Percentiles rank a stretch among this genome's conserved stretches.
Conservation (phyloP, 2,113 vertebrate genomes). For the Coptodon rendalli region DNA sequence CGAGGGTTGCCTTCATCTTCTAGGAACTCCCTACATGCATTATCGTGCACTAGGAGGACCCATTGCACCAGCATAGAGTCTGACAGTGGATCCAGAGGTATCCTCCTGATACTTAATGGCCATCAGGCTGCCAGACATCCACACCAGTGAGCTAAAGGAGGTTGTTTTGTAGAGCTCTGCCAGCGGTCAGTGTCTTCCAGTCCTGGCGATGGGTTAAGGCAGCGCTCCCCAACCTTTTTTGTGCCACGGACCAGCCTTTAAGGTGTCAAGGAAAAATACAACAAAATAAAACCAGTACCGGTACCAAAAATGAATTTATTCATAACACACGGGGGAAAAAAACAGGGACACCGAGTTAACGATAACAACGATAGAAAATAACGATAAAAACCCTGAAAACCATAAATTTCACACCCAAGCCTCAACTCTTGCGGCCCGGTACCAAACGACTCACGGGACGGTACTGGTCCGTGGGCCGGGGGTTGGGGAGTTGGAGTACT, state of each 20-base stretch:
- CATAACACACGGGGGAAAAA: fast-evolving
- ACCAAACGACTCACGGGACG: fast-evolving
- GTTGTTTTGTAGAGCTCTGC: background rate
- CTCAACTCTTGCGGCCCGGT: fast-evolving
- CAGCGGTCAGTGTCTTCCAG: background rate
- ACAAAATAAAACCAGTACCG: background rate
- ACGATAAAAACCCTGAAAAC: background rate
- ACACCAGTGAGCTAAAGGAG: background rate
- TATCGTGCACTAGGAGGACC: fast-evolving
- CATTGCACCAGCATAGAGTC: background rate
- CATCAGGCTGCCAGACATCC: background rate
- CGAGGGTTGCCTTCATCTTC: background rate
- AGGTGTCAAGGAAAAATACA: background rate
- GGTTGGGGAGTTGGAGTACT: background rate
- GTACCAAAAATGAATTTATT: background rate
- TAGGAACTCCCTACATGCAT: background rate
- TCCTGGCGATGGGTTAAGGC: background rate
- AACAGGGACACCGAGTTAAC: fast-evolving
- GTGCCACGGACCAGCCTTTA: background rate
- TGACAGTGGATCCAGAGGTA: background rate
- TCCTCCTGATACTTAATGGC: fast-evolving
- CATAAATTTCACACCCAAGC: background rate
- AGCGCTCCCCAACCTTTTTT: background rate
- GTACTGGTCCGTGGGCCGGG: background rate
- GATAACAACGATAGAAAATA: background rate